Conservation (phyloP, 2,888 invertebrate genomes). For the Aleiodes testaceus region DNA sequence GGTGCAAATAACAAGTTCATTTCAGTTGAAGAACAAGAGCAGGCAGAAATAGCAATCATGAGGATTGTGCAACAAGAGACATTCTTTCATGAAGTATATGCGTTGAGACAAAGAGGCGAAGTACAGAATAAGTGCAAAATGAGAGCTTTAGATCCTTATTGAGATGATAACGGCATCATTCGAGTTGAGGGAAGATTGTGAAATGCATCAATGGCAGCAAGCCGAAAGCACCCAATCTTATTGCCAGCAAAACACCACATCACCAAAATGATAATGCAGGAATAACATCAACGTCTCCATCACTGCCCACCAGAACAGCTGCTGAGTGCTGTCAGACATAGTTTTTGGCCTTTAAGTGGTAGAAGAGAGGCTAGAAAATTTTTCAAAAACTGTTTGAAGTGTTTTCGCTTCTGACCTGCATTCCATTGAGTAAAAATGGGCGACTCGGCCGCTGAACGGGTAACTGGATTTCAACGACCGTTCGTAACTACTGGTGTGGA, state of each 20-base stretch:
- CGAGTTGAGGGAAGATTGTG: slow-evolving; percentile 48
- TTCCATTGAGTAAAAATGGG: slow-evolving; percentile 52
- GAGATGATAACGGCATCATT: slow-evolving; percentile 40
- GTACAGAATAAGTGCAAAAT: too few species aligned
- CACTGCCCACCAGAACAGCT: slow-evolving; percentile 36
- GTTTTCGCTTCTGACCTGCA: slow-evolving; percentile 44
- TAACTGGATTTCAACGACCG: slow-evolving; percentile 45
- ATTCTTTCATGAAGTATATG: slow-evolving; percentile 34
- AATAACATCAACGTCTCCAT: slow-evolving; percentile 18
- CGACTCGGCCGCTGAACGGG: slow-evolving; percentile 50
- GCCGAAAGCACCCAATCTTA: slow-evolving; percentile 46
- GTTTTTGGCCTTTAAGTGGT: slow-evolving; percentile 39
- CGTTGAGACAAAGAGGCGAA: background rate
- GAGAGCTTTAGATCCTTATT: slow-evolving; percentile 19
- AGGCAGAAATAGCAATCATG: slow-evolving; percentile 13
- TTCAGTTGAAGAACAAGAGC: slow-evolving; percentile 16
- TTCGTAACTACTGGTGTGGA: slow-evolving; percentile 52
- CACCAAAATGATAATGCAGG: slow-evolving; percentile 8
- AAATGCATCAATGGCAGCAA: slow-evolving; percentile 37
- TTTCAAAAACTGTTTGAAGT: slow-evolving; percentile 43
- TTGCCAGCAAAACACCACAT: slow-evolving; percentile 42
- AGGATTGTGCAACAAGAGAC: slow-evolving; percentile 17
- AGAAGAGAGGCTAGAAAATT: slow-evolving; percentile 37
- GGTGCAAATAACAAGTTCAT: background rate
- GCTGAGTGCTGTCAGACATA: slow-evolving; percentile 27